Conservation (phyloP, 2,113 vertebrate species). For the Sigmodon hispidus region DNA sequence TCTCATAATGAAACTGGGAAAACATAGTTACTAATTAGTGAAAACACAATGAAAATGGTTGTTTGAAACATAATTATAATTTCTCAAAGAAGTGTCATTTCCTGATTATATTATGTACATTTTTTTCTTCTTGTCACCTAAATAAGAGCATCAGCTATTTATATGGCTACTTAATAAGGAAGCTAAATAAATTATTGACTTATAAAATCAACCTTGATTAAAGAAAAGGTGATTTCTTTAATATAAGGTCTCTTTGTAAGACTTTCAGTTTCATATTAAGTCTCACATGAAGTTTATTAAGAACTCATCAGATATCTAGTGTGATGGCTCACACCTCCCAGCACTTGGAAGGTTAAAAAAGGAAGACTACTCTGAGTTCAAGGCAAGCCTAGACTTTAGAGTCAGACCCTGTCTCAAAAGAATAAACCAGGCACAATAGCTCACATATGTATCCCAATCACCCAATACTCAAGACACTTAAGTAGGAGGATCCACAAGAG, state of each 20-base stretch:
- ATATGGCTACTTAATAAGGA: conserved; percentile 8
- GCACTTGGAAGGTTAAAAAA: background rate
- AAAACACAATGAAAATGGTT: conserved; percentile 28
- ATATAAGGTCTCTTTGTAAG: conserved; percentile 23
- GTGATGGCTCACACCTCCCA: background rate
- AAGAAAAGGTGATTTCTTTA: conserved; percentile 12
- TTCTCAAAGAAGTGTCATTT: conserved; percentile 10
- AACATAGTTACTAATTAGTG: conserved; percentile 26
- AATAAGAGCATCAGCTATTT: background rate
- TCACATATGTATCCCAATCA: background rate
- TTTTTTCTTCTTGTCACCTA: conserved; percentile 42
- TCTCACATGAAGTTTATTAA: conserved; percentile 21
- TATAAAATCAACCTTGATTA: conserved; percentile 6
- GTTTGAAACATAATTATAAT: conserved; percentile 21
- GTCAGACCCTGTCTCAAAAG: background rate
- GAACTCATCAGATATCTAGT: background rate
- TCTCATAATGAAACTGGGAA: conserved; percentile 32
- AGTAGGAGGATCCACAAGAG: background rate
- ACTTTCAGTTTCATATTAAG: conserved; percentile 21
- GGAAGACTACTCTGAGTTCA: background rate
- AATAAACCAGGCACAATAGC: background rate
- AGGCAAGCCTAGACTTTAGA: background rate
- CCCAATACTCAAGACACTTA: background rate
- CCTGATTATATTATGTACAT: conserved; percentile 1
- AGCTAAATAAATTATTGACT: conserved; percentile 43